phyloP scores from a whole-genome alignment of 2,888 invertebrate species.

The Leucophenga maculata region DNA sequence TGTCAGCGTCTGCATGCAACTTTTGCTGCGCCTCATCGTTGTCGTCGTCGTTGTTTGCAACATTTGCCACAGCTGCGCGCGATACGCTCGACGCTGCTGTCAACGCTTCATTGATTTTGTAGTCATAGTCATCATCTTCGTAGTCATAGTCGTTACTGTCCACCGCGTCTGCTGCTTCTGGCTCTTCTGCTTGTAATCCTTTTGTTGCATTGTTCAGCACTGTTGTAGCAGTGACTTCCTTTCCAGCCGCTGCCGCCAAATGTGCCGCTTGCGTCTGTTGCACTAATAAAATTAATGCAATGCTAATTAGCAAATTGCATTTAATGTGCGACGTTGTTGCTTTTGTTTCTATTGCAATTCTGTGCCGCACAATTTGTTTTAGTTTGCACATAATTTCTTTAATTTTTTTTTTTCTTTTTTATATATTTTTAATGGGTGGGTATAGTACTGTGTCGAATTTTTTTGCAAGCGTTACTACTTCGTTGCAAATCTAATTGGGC shows the following conservation, averaged over 20 bases:
- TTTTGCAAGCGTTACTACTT: neutral
- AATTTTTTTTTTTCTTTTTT: neutral
- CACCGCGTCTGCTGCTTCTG: too few species aligned
- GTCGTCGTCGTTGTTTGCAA: too few species aligned
- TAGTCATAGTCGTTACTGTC: conserved; percentile 12
- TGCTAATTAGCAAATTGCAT: conserved; percentile 39
- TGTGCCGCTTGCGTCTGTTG: conserved; percentile 6
- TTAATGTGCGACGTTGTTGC: conserved; percentile 27
- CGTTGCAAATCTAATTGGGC: too few species aligned
- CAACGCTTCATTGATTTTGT: conserved; percentile 15
- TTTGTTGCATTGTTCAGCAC: conserved; percentile 33
- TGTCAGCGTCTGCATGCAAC: neutral
- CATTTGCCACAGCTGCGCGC: neutral
- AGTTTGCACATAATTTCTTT: conserved; percentile 27
- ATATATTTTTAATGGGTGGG: neutral
- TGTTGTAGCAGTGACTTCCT: neutral
- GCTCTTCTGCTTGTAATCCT: conserved; percentile 41
- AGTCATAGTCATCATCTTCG: neutral
- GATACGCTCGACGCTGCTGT: conserved; percentile 5
- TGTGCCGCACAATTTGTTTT: conserved; percentile 15
- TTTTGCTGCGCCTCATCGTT: too few species aligned
- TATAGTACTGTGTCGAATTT: neutral
- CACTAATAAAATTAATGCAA: conserved; percentile 1
- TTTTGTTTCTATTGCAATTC: neutral
- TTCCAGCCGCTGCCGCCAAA: conserved; percentile 29